Evolutionary conservation across 2,888 invertebrate genomes (phyloP).

Genomic region (Eristalis arbustorum): DNA sequence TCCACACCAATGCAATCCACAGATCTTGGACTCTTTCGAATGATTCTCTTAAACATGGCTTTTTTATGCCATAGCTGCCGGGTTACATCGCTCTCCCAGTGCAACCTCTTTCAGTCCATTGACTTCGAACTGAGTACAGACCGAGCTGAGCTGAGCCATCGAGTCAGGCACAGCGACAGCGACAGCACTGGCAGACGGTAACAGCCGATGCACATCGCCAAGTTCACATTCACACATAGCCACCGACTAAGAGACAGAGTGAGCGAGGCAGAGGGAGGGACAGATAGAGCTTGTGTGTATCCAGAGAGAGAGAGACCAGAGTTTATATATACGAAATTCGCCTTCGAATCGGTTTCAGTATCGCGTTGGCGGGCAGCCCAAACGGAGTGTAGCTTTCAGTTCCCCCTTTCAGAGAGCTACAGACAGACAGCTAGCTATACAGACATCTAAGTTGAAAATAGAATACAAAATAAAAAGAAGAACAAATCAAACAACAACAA

Average conservation of each 20-base stretch:
- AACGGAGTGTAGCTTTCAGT: conserved; percentile 55
- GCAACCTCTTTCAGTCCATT: conserved; percentile 61
- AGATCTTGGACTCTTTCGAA: neutral
- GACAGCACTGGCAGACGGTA: neutral
- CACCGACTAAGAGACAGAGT: neutral
- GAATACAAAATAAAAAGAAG: neutral
- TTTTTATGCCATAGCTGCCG: neutral
- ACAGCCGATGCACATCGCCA: conserved; percentile 44
- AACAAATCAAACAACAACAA: neutral
- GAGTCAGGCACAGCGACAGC: too few relatives aligned
- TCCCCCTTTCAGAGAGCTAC: neutral
- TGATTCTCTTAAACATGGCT: conserved; percentile 52
- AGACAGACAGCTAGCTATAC: neutral
- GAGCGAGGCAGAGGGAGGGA: neutral
- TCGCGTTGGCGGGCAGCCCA: conserved; percentile 69
- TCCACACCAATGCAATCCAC: conserved; percentile 36
- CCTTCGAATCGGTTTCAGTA: conserved; percentile 62
- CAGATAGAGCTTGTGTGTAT: neutral
- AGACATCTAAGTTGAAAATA: conserved; percentile 4
- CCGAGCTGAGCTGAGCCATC: too few relatives aligned
- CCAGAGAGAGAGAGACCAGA: conserved; percentile 5
- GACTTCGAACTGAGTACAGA: conserved; percentile 23
- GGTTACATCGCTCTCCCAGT: conserved; percentile 1
- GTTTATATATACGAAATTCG: conserved; percentile 57
- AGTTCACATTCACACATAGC: neutral